Percentiles rank a stretch among this genome's conserved stretches.
These are phyloP conservation scores for Xestoiulus laeticollis DNA, from an alignment of 2,888 invertebrate species.

Conservation along the genomic window DNA sequence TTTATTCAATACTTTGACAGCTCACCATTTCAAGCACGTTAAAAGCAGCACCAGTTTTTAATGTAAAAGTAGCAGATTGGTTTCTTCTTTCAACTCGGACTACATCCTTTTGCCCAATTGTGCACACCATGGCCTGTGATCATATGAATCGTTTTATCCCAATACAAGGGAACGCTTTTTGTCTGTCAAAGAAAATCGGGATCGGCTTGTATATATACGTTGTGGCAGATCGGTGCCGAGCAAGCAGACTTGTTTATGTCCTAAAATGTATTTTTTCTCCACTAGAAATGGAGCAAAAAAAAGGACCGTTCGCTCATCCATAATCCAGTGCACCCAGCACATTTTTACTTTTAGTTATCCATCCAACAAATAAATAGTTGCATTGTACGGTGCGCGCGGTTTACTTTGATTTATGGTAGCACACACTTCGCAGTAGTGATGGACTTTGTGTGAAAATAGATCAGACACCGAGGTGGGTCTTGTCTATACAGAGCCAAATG, in stretches of 20 bases:
- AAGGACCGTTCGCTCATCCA: neutral
- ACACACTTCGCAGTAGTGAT: conserved; percentile 14
- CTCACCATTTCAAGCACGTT: conserved; percentile 7
- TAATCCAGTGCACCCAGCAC: neutral
- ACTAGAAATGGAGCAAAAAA: neutral
- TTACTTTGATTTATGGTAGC: conserved; percentile 34
- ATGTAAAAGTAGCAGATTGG: conserved; percentile 11
- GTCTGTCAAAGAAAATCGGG: conserved; percentile 23
- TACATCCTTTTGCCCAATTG: conserved; percentile 15
- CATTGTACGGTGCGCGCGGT: conserved; percentile 18
- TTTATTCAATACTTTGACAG: conserved; percentile 48
- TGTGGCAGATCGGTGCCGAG: neutral
- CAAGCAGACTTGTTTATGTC: conserved; percentile 28
- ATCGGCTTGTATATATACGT: conserved; percentile 11
- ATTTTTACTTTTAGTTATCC: conserved; percentile 33
- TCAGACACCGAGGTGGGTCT: conserved; percentile 37
- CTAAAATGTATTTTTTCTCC: neutral
- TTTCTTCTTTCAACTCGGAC: conserved; percentile 20
- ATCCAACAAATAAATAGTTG: conserved; percentile 28
- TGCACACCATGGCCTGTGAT: neutral
- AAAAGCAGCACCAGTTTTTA: conserved; percentile 18
- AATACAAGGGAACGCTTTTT: neutral
- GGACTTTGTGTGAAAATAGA: conserved; percentile 29
- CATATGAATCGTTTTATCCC: neutral
- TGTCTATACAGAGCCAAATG: conserved; percentile 11